phyloP scores from a whole-genome alignment of 2,888 invertebrate genomes.

The Pterobdella sp. region DNA sequence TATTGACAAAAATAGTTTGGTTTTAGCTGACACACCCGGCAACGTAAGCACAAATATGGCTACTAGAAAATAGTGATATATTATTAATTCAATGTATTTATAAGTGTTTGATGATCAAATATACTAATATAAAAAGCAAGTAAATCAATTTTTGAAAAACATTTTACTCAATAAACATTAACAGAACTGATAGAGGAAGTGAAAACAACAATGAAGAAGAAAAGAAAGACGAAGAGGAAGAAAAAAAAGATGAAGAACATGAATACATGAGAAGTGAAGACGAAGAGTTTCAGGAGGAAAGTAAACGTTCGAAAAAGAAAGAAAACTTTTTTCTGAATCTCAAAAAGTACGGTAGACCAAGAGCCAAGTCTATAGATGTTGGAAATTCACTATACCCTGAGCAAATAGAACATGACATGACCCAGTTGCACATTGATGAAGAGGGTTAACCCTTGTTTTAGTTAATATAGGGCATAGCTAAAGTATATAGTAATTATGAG shows the following conservation, averaged over 20 bases:
- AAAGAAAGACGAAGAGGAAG: background rate
- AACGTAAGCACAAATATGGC: too few relatives aligned
- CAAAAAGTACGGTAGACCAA: background rate
- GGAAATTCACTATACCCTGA: background rate
- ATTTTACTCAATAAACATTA: background rate
- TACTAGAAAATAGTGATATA: too few relatives aligned
- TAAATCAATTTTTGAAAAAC: background rate
- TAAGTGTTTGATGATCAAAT: background rate
- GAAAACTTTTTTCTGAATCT: background rate
- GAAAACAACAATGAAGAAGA: background rate
- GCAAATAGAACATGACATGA: background rate
- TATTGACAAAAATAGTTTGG: too few relatives aligned
- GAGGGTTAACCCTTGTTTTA: background rate
- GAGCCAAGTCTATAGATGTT: constrained; percentile 1
- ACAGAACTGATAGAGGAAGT: background rate
- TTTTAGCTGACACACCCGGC: too few relatives aligned
- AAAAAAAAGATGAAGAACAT: background rate
- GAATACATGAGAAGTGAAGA: background rate
- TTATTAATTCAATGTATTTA: too few relatives aligned
- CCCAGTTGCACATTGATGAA: background rate
- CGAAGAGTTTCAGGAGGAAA: too few relatives aligned
- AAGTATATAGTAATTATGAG: background rate
- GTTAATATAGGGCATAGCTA: background rate
- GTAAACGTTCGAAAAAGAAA: background rate
- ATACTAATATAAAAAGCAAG: background rate